Conservation (phyloP, 1,140 invertebrate species). For the Drosophila quadrilineata region DNA sequence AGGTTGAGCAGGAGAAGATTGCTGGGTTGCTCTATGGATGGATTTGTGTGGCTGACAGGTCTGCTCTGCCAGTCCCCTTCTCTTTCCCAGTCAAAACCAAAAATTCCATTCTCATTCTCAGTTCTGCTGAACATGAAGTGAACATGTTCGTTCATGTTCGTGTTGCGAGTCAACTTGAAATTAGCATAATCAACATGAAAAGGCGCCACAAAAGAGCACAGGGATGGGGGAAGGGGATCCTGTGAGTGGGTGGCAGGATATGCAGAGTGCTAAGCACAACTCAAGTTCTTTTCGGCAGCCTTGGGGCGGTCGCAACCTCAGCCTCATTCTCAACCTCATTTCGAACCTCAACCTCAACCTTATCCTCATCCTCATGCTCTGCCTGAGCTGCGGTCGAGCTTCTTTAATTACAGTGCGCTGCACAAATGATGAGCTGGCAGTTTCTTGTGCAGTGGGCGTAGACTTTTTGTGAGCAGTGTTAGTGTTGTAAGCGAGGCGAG, state of each 20-base stretch:
- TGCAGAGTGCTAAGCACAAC: conserved; percentile 38
- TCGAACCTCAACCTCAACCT: too few relatives aligned
- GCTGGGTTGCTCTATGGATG: conserved; percentile 26
- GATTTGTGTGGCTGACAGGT: conserved; percentile 42
- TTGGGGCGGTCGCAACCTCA: not conserved
- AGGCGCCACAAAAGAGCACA: conserved; percentile 59
- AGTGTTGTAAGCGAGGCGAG: conserved; percentile 23
- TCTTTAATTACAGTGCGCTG: conserved; percentile 71
- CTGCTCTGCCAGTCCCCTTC: not conserved
- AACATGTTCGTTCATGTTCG: conserved; percentile 60
- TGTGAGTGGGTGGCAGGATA: too few relatives aligned
- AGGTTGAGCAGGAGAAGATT: too few relatives aligned
- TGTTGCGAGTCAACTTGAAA: conserved; percentile 61
- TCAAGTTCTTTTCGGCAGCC: conserved; percentile 25
- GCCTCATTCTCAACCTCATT: too few relatives aligned
- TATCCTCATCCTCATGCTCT: too few relatives aligned
- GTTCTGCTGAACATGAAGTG: conserved; percentile 18
- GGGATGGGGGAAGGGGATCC: too few relatives aligned
- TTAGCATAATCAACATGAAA: conserved; percentile 78
- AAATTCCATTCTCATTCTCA: not conserved
- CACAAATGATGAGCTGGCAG: conserved; percentile 71
- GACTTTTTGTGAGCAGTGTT: conserved; percentile 1
- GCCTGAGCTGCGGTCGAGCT: conserved; percentile 53
- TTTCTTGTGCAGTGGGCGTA: conserved; percentile 53
- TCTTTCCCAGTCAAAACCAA: too few relatives aligned